phyloP scores from a whole-genome alignment of 1,140 invertebrate genomes.

The Lysiphlebus fabarum region DNA sequence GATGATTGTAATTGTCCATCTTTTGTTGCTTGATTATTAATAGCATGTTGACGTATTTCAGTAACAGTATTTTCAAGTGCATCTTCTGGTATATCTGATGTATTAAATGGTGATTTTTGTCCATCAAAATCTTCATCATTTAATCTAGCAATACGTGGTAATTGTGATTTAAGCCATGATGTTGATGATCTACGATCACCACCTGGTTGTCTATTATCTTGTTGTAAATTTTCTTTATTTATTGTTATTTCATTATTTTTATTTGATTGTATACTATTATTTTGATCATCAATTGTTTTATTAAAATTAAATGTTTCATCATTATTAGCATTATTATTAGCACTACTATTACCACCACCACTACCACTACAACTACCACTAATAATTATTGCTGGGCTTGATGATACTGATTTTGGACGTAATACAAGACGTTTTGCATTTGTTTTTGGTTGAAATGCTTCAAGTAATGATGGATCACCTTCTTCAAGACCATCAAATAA shows the following conservation, averaged over 20 bases:
- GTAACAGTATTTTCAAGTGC: slow-evolving; percentile 35
- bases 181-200: slow-evolving; percentile 41
- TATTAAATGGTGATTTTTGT: slow-evolving; percentile 28
- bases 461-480: slow-evolving; percentile 61
- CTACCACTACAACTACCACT: slow-evolving; percentile 30
- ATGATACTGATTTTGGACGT: slow-evolving; percentile 42
- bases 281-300: too few species aligned
- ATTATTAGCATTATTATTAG: too few species aligned
- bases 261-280: not conserved
- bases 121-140: slow-evolving; percentile 28
- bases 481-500: slow-evolving; percentile 70
- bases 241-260: slow-evolving; percentile 15
- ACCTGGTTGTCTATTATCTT: slow-evolving; percentile 26
- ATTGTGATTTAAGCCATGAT: slow-evolving; percentile 17
- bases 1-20: slow-evolving; percentile 17
- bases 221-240: slow-evolving; percentile 44
- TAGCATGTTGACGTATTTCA: slow-evolving; percentile 26
- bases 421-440: slow-evolving; percentile 64
- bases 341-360: slow-evolving; percentile 13
- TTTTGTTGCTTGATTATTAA: slow-evolving; percentile 16
- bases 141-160: slow-evolving; percentile 9
- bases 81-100: slow-evolving; percentile 27
- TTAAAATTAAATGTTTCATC: slow-evolving; percentile 3
- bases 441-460: slow-evolving; percentile 62
- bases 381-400: slow-evolving; percentile 21